Conservation (phyloP, 1,140 invertebrate species). For the Bombus polaris region DNA sequence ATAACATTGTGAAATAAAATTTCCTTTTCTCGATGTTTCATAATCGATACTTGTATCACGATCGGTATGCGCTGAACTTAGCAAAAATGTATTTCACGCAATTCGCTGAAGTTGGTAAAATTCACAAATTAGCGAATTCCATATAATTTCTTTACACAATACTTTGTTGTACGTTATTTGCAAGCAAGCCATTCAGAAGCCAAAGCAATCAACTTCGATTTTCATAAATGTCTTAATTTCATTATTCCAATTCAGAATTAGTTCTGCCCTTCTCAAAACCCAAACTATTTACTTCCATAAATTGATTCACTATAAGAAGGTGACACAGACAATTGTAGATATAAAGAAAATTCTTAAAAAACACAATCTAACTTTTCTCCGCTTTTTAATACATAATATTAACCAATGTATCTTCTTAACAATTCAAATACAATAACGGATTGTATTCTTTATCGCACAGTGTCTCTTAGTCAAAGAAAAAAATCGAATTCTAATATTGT, state of each 20-base stretch:
- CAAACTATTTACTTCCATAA: too few species aligned
- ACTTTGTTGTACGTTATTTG: too few species aligned
- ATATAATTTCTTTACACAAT: not conserved
- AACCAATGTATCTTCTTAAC: not conserved
- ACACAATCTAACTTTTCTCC: too few species aligned
- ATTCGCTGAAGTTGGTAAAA: not conserved
- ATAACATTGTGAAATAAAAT: not conserved
- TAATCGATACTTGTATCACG: not conserved
- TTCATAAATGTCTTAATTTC: too few species aligned
- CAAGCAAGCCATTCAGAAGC: too few species aligned
- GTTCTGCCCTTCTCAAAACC: not conserved
- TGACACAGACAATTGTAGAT: not conserved
- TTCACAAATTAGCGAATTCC: not conserved
- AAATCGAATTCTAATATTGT: not conserved
- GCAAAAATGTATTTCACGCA: not conserved
- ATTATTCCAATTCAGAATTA: not conserved
- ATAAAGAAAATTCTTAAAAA: not conserved
- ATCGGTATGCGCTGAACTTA: not conserved
- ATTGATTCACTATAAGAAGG: not conserved
- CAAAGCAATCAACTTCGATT: too few species aligned
- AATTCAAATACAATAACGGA: not conserved
- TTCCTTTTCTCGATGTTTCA: not conserved
- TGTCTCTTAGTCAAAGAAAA: not conserved
- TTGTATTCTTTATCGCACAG: not conserved
- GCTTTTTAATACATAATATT: not conserved